Percentiles rank a stretch among this genome's conserved stretches.
phyloP scores from a whole-genome alignment of 2,797 vertebrate species.

The Lepilemur septentrionalis region DNA sequence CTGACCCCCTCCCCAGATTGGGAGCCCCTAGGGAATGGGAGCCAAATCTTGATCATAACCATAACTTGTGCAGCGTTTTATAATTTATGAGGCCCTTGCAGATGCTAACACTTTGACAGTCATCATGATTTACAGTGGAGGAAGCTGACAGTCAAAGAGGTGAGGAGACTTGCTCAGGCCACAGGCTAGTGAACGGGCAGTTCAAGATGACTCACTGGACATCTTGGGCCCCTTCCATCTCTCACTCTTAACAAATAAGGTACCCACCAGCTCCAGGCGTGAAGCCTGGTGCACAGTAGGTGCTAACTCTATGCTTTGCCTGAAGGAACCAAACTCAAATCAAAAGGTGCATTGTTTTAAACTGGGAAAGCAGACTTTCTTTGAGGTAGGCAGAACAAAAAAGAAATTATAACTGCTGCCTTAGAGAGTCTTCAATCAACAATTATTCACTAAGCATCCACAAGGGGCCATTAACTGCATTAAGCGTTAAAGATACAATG shows the following conservation, averaged over 20 bases:
- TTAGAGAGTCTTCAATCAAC: background rate
- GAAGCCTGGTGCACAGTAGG: fast-evolving
- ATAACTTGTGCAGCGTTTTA: background rate
- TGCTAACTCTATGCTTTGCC: background rate
- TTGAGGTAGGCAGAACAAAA: background rate
- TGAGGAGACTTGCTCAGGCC: background rate
- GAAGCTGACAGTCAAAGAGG: background rate
- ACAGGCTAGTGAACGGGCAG: no score
- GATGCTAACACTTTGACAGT: background rate
- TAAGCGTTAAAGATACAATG: background rate
- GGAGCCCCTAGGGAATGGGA: background rate
- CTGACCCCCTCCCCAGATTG: fast-evolving
- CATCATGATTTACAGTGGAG: background rate
- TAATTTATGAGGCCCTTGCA: background rate
- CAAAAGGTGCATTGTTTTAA: background rate
- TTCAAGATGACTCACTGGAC: fast-evolving
- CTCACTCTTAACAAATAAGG: background rate
- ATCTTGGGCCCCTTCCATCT: background rate
- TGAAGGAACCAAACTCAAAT: background rate
- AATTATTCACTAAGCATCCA: background rate
- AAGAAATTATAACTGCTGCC: background rate
- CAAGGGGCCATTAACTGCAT: background rate
- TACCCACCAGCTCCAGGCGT: no score
- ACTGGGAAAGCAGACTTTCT: background rate
- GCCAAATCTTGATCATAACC: background rate